These are phyloP conservation scores for Globicephala melas DNA, from an alignment of 2,113 vertebrate species.

Conservation along the genomic window DNA sequence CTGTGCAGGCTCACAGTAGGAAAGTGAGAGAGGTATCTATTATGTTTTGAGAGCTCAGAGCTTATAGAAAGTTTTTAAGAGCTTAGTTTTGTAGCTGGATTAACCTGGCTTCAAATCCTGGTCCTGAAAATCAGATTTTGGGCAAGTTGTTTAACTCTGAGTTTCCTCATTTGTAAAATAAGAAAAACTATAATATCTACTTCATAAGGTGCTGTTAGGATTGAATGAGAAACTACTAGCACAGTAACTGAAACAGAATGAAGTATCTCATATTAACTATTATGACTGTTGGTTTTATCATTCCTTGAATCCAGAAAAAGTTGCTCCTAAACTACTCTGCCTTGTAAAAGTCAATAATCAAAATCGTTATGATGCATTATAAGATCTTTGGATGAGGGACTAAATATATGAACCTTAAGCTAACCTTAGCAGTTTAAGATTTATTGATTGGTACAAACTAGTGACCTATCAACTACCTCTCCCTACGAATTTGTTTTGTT, in stretches of 20 bases:
- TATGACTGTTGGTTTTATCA: background rate
- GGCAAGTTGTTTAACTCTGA: background rate
- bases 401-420: background rate
- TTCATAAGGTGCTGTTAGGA: background rate
- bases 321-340: background rate
- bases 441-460: background rate
- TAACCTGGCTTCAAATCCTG: background rate
- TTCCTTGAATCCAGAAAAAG: background rate
- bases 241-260: background rate
- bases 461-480: background rate
- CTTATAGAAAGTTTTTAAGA: background rate
- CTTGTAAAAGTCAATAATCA: background rate
- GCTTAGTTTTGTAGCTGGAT: background rate
- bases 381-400: background rate
- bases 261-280: background rate
- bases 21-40: background rate
- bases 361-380: background rate
- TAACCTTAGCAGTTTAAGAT: background rate
- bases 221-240: background rate
- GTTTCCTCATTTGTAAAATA: background rate
- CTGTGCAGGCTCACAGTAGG: background rate
- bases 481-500: background rate
- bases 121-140: background rate
- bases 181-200: background rate
- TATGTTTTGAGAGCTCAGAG: background rate